phyloP scores from a whole-genome alignment of 2,888 invertebrate species.

The Lacanobia wlatinum region DNA sequence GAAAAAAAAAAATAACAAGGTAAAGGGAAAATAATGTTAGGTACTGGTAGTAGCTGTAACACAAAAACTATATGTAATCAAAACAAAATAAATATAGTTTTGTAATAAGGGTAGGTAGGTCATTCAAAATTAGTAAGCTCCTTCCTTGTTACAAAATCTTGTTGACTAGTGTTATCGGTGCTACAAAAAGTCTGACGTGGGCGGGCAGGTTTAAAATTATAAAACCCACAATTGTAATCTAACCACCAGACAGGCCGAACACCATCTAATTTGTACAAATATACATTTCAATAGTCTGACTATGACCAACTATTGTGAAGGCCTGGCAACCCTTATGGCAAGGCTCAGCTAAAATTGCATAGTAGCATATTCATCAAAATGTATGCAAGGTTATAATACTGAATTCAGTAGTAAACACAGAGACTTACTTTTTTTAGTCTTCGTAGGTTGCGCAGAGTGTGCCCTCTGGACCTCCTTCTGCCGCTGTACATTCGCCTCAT shows the following conservation, averaged over 20 bases:
- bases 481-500: conserved; percentile 96
- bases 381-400: not conserved
- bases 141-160: too few species aligned
- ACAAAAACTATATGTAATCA: too few species aligned
- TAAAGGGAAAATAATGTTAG: too few species aligned
- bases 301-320: not conserved
- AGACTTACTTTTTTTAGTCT: conserved; percentile 91
- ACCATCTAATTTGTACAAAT: not conserved
- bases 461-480: conserved; percentile 96
- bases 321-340: not conserved
- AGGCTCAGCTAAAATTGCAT: not conserved
- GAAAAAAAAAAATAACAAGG: too few species aligned
- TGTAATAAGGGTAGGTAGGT: too few species aligned
- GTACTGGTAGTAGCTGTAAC: too few species aligned
- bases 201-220: not conserved
- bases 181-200: too few species aligned
- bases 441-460: conserved; percentile 93
- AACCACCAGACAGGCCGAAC: too few species aligned
- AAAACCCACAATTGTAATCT: too few species aligned
- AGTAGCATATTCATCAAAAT: not conserved
- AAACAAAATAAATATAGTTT: too few species aligned
- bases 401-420: not conserved
- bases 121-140: too few species aligned
- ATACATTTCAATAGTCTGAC: not conserved
- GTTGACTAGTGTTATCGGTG: too few species aligned